These are phyloP conservation scores for Drosophila testacea DNA, from an alignment of 2,888 invertebrate species.

Conservation along the genomic window DNA sequence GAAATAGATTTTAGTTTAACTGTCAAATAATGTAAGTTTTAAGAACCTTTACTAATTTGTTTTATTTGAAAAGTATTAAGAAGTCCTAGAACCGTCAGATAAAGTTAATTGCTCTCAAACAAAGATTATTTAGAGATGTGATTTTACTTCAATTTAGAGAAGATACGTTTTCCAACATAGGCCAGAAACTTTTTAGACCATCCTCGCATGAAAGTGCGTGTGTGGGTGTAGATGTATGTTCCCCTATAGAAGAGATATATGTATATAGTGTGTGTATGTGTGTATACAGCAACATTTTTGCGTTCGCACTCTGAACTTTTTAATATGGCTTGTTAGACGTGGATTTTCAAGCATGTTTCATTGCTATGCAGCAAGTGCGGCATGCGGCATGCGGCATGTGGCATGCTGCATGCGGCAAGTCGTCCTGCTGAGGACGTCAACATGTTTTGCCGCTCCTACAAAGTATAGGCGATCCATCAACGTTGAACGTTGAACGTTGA, in stretches of 20 bases:
- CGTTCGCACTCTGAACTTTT: slow-evolving; percentile 63
- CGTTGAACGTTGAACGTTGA: slow-evolving; percentile 58
- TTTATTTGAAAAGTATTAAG: too few species aligned
- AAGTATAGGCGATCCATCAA: slow-evolving; percentile 76
- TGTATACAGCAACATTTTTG: slow-evolving; percentile 44
- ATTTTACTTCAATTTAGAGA: too few species aligned
- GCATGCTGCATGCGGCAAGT: slow-evolving; percentile 10
- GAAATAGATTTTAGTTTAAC: too few species aligned
- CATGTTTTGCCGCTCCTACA: slow-evolving; percentile 65
- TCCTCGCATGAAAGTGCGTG: slow-evolving; percentile 12
- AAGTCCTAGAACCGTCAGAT: too few species aligned
- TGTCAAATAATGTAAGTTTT: too few species aligned
- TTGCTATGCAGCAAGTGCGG: slow-evolving; percentile 13
- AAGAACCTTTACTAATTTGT: too few species aligned
- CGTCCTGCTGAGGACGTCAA: slow-evolving; percentile 45
- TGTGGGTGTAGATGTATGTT: slow-evolving; percentile 9
- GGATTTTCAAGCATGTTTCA: slow-evolving; percentile 54
- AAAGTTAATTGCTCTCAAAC: too few species aligned
- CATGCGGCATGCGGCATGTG: slow-evolving; percentile 14
- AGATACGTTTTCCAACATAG: too few species aligned
- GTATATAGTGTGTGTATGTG: slow-evolving; percentile 1
- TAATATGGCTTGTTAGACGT: slow-evolving; percentile 75
- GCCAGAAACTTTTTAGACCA: too few species aligned
- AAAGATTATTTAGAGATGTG: too few species aligned
- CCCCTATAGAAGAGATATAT: slow-evolving; percentile 10